Evolutionary conservation across 2,113 vertebrate species (phyloP), one percentile per base, ranked within the genome.

Genomic region (Tichodroma muraria): DNA sequence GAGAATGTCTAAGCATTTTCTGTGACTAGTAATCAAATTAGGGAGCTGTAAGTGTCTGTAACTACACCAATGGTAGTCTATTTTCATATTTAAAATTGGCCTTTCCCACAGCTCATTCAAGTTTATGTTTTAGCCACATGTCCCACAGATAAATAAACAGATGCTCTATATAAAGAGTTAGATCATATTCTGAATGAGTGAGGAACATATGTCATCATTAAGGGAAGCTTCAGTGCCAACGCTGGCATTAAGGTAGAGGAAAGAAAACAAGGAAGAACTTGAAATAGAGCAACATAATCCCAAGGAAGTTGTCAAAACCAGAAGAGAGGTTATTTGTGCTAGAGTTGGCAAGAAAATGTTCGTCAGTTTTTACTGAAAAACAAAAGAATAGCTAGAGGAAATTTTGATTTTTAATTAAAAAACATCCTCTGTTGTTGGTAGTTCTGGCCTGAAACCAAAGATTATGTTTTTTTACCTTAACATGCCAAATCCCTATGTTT

Each of bases 201-300:
- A 95, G 91, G 92, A 97, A 95, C 96, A 95, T 96, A 97, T 96
- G 95, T 96, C 94, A 96, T 96, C 93, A 94, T 96, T 97, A 97
- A 94, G 90, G 82, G 76, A 91, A 90, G 90, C 72, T 93, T 94
- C 17, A 10, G 76, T 90, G 95, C 95, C 94, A 96, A 86, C 0
- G 4, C 88, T 96, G 92, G 95, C 95, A 94, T 91, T 95, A 95
- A 95, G 93, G 93, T 95, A 95, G 72, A 95, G 61, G 90, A 96
- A 95, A 93, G 90, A 93, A 95, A 97, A 95, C 88, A 95, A 94
- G 88, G 88, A 96, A 85, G n/a, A 92, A 90, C 85, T 94, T 93
- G 96, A 95, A 95, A 95, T 53, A 93, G 82, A 94, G 85, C 85
- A 95, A 78, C 76, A 86, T 75, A 96, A 95, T 96, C 95, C 94